Evolutionary conservation across 2,113 vertebrate species (phyloP), one percentile per base, ranked within the genome.

Genomic region (Otolemur garnettii): DNA sequence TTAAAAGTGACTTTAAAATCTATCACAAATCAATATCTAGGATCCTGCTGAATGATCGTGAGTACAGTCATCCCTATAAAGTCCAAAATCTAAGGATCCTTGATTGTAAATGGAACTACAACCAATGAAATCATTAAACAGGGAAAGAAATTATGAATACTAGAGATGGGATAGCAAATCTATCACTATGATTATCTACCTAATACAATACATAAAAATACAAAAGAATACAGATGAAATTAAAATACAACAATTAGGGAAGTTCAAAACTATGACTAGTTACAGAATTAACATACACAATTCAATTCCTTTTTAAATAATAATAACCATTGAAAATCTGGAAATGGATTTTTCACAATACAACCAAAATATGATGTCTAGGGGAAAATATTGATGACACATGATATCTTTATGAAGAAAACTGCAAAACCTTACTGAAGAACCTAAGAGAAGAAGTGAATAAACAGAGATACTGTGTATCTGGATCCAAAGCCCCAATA

Each of bases 231-330:
- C 3, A 71, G 10, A 72, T 82, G 2, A 81, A 42, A 64, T 57
- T 90, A 84, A 7, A 80, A 64, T 72, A 57, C 21, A 83, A 26
- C 33, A 91, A 15, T 95, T 96, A 78, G 33, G 21, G 14, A 93
- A 85, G 1, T n/a, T 50, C 28, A 68, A 78, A 92, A 77, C 30
- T 80, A 82, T 35, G 64, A 55, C 62, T 53, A 64, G 10, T 75
- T 82, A 87, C 2, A 95, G 22, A 60, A 89, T 66, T 72, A 88
- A 69, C 22, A 77, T 7, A 53, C 6, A 45, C 6, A 45, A 35
- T 35, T 79, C 35, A 91, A 1, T 86, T 68, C 9, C 13, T 96
- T 94, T 85, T 69, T 53, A 89, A 3, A 24, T 60, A 85, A 14
- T 28, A 79, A 87, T 30, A 96, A 2, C 24, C 38, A 71, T 4